Base-by-base conservation (phyloP, 1,140 invertebrate species). In the Drosophila nigromelanica region DNA sequence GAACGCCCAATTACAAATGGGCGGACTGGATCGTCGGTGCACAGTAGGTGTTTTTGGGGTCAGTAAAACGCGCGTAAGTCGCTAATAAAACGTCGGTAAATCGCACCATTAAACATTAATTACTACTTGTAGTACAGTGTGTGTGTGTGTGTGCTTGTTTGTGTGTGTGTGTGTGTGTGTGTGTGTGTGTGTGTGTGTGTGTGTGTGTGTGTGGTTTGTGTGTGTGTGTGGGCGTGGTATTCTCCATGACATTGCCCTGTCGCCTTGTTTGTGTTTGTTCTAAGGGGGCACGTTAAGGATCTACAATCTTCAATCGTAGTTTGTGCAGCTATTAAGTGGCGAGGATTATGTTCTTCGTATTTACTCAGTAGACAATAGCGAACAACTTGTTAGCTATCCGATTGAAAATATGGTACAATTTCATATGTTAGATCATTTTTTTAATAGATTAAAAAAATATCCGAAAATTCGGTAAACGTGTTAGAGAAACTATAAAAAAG, bases 81-180 rank as follows among this genome's bases (percentile, higher is more conserved):
- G 56, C 52, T 68, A 74, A 66, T 86, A 75, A 85, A 86, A 61
- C 59, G 63, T 55, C 45, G 33, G 56, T 87, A 70, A 89, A 64
- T 50, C 82, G 76, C 72, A 73, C 71, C 75, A 62, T 87, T 87
- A 79, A 82, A 42, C 61, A 33, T 67, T 89, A 87, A 87, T 89
- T 80, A 76, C 48, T 55, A 55, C 59, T 61, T 61, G 66, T 55
- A 11, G 18, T 21, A 1, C 4, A 15, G 33, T 10, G 33, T 14
- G 27, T 45, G 37, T n/a, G 21, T n/a, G n/a, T n/a, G n/a, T n/a
- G n/a, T n/a, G n/a, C 42, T 40, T 37, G 51, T 11, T 51, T 51
- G 59, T 40, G 59, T 51, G 10, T 37, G 39, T 15, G n/a, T 21
- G 52, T 39, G 24, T 51, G 43, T 33, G 42, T 50, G 69, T 54